Evolutionary conservation across 2,113 vertebrate genomes (phyloP).

Genomic region (Gallinago jamesoni): DNA sequence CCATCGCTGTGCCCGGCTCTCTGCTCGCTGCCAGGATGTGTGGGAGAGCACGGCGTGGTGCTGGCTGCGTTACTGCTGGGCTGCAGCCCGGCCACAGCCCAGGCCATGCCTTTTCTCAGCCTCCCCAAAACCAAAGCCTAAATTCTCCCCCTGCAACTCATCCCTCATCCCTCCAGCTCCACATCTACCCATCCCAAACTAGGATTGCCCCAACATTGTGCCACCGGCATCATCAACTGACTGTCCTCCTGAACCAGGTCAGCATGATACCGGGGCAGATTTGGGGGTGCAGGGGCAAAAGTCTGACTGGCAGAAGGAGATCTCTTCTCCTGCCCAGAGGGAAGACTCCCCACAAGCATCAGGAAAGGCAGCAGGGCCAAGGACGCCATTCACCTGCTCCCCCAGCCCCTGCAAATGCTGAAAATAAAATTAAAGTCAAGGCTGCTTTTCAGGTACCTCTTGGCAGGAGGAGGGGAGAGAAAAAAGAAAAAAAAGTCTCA

Average conservation of each 20-base stretch:
- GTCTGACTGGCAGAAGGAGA: not conserved
- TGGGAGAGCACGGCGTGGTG: accelerated
- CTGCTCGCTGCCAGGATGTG: accelerated
- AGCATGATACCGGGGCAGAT: accelerated
- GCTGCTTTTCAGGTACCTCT: not conserved
- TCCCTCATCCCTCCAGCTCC: not conserved
- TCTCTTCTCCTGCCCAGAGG: not conserved
- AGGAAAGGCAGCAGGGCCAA: not conserved
- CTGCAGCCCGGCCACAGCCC: not conserved
- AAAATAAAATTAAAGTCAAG: not conserved
- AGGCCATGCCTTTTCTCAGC: not conserved
- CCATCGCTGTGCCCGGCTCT: accelerated
- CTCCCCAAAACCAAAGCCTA: not conserved
- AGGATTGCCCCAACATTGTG: not conserved
- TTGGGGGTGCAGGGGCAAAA: not conserved
- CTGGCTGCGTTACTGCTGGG: not conserved
- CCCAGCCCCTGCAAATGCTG: not conserved
- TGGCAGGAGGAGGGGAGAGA: accelerated
- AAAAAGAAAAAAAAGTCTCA: not conserved
- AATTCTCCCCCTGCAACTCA: not conserved
- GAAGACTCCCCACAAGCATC: not conserved
- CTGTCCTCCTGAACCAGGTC: not conserved
- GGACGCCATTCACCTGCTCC: accelerated
- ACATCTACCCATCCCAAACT: accelerated
- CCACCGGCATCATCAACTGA: not conserved